Evolutionary conservation across 2,888 invertebrate species (phyloP).

Genomic region (Cyaniris semiargus): DNA sequence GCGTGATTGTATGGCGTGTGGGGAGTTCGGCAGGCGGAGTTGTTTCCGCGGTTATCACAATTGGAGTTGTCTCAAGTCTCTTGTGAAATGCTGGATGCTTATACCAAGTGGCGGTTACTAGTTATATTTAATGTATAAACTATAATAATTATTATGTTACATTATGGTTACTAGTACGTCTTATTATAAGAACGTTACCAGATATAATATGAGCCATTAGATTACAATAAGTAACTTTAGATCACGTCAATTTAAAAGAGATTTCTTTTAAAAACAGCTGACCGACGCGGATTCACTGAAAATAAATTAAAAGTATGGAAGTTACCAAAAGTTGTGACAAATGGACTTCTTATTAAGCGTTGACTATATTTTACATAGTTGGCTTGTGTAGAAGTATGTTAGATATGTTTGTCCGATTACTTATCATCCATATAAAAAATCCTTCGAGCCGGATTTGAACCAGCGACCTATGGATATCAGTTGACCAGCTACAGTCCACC

Average conservation of each 20-base stretch:
- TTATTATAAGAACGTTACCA: no score
- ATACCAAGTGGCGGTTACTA: background rate
- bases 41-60: conserved; percentile 13
- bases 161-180: background rate
- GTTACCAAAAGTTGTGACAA: background rate
- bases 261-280: no score
- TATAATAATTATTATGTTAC: background rate
- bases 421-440: conserved; percentile 46
- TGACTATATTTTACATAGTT: no score
- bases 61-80: conserved; percentile 5
- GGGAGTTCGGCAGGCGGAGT: background rate
- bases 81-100: background rate
- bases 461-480: conserved; percentile 83
- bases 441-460: conserved; percentile 86
- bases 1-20: background rate
- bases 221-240: no score
- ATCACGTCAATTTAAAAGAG: no score
- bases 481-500: conserved; percentile 73
- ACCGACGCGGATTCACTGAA: no score
- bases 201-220: no score
- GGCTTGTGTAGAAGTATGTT: background rate
- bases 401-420: background rate
- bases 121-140: background rate
- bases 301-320: background rate
- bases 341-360: background rate